Evolutionary conservation across 2,113 vertebrate species (phyloP), one percentile per base, ranked within the genome.

Genomic region (Tachuris rubrigastra): DNA sequence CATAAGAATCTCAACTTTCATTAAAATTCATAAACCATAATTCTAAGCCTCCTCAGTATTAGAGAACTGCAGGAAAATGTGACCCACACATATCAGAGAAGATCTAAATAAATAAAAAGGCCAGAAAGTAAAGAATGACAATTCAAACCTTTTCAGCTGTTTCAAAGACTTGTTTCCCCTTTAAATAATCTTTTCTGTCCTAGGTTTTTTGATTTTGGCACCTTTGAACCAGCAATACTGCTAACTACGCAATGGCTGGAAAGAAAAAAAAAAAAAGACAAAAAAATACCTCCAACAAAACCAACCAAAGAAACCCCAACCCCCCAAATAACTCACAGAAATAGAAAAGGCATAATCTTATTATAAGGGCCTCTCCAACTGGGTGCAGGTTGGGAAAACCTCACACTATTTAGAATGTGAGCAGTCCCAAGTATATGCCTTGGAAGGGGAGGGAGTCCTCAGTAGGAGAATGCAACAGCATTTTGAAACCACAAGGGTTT

Each of bases 1-100:
- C 31, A 83, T 88, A 93, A 96, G 33, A 75, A 81, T 77, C 55
- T 88, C 67, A 85, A 42, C 35, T 74, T 91, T 68, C 85, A 96
- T 90, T 91, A 90, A 93, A 80, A 95, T 94, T 93, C 81, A 96
- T 76, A 60, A 81, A 67, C 16, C 16, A 14, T 42, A 73, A 76
- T 77, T 91, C 71, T 71, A 63, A 94, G 24, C 33, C 67, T 91
- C 47, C 55, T 85, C 41, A 91, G 46, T 49, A 73, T 52, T 66
- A 88, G 27, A 80, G 59, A 90, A 77, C 59, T 86, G 75, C 22
- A 88, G 30, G 13, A 69, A 91, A 94, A 91, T 47, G 35, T 50
- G 82, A 87, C 33, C 63, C 21, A 33, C 14, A 47, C 46, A 47
- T 67, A 78, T 25, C 9, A 5, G 4, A 56, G 24, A 55, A 63